phyloP scores from a whole-genome alignment of 2,113 vertebrate species.

The Bombycilla garrulus region DNA sequence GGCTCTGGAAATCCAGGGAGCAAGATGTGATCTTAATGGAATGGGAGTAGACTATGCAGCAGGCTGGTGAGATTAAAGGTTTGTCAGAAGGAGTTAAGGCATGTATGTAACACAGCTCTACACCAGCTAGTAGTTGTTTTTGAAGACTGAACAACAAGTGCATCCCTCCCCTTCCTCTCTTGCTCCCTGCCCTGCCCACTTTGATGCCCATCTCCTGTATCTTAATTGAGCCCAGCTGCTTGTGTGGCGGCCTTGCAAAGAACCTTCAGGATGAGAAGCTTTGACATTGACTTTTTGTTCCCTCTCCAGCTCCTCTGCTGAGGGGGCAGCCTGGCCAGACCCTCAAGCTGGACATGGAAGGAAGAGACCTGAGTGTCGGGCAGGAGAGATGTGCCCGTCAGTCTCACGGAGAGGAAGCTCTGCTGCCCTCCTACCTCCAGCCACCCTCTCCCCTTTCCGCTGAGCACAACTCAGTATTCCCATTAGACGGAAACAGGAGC shows the following conservation, averaged over 20 bases:
- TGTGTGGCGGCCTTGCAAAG: neutral
- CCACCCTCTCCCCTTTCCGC: neutral
- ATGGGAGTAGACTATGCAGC: neutral
- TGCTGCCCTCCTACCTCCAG: neutral
- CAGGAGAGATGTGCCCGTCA: neutral
- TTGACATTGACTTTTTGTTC: neutral
- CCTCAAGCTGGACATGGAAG: neutral
- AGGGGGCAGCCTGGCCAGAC: neutral
- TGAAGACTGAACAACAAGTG: neutral
- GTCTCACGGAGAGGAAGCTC: neutral
- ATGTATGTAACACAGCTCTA: neutral
- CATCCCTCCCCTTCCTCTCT: neutral
- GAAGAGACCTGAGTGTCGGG: neutral
- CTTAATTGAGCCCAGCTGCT: neutral
- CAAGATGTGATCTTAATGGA: neutral
- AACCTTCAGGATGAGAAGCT: neutral
- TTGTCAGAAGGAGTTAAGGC: neutral
- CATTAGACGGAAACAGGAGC: neutral
- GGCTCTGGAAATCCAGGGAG: neutral
- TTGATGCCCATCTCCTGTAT: neutral
- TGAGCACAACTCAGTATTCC: neutral
- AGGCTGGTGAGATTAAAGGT: neutral
- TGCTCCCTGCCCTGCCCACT: neutral
- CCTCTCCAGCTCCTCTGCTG: neutral
- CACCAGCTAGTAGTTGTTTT: neutral